phyloP scores from a whole-genome alignment of 2,797 vertebrate species.

The Poecilia gillii region DNA sequence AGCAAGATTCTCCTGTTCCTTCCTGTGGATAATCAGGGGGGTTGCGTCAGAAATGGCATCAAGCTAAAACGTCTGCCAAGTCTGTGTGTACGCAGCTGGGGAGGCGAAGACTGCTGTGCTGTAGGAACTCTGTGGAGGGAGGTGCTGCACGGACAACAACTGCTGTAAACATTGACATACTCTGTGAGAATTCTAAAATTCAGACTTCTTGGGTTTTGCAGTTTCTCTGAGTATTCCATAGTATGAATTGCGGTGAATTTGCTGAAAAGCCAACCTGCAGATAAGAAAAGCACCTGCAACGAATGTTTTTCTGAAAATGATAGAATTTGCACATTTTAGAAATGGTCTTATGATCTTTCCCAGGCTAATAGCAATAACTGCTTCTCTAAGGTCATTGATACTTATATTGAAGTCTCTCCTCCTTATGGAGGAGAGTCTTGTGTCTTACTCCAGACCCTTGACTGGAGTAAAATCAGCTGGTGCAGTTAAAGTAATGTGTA shows the following conservation, averaged over 20 bases:
- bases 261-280: neutral
- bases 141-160: too few relatives aligned
- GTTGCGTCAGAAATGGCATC: too few relatives aligned
- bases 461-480: neutral
- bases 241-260: neutral
- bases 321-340: neutral
- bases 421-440: neutral
- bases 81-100: too few relatives aligned
- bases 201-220: neutral
- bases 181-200: neutral
- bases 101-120: too few relatives aligned
- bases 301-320: neutral
- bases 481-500: neutral
- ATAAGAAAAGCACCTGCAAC: neutral
- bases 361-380: neutral
- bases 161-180: neutral
- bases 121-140: too few relatives aligned
- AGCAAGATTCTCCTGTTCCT: neutral
- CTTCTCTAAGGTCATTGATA: neutral
- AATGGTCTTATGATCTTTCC: neutral
- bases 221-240: neutral
- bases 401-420: neutral
- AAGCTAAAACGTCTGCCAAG: too few relatives aligned
- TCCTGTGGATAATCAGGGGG: too few relatives aligned
- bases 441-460: neutral